Evolutionary conservation across 2,888 invertebrate genomes (phyloP).

Genomic region (Euphydryas editha): DNA sequence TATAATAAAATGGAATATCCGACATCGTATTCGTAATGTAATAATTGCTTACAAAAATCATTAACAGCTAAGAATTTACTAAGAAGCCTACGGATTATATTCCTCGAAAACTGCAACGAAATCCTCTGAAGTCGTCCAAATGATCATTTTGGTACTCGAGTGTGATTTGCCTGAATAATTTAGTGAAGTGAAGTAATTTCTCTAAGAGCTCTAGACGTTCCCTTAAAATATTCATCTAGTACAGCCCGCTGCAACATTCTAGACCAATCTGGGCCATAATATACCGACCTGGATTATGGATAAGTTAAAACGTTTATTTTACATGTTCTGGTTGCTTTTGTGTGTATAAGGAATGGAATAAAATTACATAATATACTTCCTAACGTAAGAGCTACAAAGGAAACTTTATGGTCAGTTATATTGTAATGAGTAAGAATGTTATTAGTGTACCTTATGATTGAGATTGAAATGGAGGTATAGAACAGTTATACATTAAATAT

Average conservation of each 20-base stretch:
- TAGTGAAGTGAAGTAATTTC: conserved; percentile 35
- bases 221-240: conserved; percentile 39
- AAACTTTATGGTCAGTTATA: too few species aligned
- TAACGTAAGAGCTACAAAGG: too few species aligned
- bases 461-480: too few species aligned
- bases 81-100: neutral
- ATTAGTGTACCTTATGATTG: too few species aligned
- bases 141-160: conserved; percentile 14
- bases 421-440: too few species aligned
- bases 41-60: neutral
- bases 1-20: neutral
- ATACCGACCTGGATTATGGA: conserved; percentile 18
- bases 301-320: neutral
- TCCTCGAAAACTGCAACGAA: neutral
- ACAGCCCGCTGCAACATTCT: conserved; percentile 25
- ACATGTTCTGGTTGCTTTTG: neutral
- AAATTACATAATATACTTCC: too few species aligned
- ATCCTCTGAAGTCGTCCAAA: neutral
- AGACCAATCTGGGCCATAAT: conserved; percentile 28
- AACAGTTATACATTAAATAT: too few species aligned
- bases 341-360: too few species aligned
- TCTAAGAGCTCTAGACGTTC: conserved; percentile 37
- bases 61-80: neutral
- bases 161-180: conserved; percentile 32
- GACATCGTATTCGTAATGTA: too few species aligned